Evolutionary conservation across 2,797 vertebrate genomes (phyloP).

Genomic region (Falco cherrug): DNA sequence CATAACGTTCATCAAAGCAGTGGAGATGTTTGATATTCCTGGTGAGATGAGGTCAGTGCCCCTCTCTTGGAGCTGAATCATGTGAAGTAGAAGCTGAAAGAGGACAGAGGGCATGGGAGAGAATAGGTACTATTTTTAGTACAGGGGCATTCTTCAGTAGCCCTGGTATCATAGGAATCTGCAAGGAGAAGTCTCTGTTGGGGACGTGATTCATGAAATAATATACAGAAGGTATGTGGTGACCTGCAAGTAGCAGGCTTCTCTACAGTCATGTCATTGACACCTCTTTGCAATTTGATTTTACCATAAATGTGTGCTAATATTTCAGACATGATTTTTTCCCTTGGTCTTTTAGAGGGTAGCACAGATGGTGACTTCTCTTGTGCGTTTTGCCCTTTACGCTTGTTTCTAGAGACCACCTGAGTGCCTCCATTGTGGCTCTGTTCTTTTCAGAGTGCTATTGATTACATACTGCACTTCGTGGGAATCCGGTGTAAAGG

Average conservation of each 20-base stretch:
- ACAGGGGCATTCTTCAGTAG: slow-evolving; percentile 7
- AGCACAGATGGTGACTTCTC: background rate
- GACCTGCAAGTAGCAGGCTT: background rate
- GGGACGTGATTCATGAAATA: background rate
- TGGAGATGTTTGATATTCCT: slow-evolving; percentile 53
- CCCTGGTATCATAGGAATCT: background rate
- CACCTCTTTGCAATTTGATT: slow-evolving; percentile 13
- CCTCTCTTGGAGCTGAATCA: slow-evolving; percentile 24
- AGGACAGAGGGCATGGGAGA: slow-evolving; percentile 37
- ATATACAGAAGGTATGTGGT: background rate
- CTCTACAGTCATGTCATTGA: background rate
- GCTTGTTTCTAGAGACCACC: background rate
- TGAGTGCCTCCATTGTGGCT: background rate
- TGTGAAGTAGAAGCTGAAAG: slow-evolving; percentile 46
- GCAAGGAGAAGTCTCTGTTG: background rate
- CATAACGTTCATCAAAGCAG: slow-evolving; percentile 41
- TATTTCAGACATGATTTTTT: background rate
- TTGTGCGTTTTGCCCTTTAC: background rate
- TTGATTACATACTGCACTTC: background rate
- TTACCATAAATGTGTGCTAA: background rate
- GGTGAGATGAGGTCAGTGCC: slow-evolving; percentile 10
- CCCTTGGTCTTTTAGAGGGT: background rate
- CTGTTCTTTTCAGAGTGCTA: background rate
- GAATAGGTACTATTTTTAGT: slow-evolving; percentile 53
- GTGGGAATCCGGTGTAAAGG: background rate